phyloP scores from a whole-genome alignment of 2,888 invertebrate species.

The Ernsta delagoae region DNA sequence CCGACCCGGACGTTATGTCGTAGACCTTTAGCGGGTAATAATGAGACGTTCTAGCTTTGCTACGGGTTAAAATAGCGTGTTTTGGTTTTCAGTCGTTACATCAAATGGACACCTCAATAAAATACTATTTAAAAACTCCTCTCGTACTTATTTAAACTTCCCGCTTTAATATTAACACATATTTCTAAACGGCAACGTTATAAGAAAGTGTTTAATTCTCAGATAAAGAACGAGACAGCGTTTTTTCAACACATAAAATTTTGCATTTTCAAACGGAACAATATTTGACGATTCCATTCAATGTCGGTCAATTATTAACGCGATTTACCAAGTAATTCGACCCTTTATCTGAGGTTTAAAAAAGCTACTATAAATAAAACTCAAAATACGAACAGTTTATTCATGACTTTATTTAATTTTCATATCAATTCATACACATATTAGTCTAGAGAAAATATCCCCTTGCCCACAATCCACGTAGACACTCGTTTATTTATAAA shows the following conservation, averaged over 20 bases:
- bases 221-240: no score
- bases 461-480: constrained; percentile 57
- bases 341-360: no score
- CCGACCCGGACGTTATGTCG: constrained; percentile 42
- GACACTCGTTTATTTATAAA: constrained; percentile 63
- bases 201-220: no score
- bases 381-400: constrained; percentile 64
- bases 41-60: constrained; percentile 75
- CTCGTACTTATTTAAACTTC: constrained; percentile 42
- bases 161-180: no score
- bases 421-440: constrained; percentile 71
- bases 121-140: constrained; percentile 58
- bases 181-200: no score
- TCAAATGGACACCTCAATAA: constrained; percentile 79
- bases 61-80: constrained; percentile 76
- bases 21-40: constrained; percentile 63
- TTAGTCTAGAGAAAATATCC: constrained; percentile 72
- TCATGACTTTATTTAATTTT: constrained; percentile 70
- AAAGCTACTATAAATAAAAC: no score
- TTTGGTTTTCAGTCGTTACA: constrained; percentile 75
- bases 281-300: no score
- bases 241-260: no score
- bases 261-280: no score
- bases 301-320: no score
- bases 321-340: no score